phyloP scores from a whole-genome alignment of 2,888 invertebrate genomes.

The Philereme vetulata region DNA sequence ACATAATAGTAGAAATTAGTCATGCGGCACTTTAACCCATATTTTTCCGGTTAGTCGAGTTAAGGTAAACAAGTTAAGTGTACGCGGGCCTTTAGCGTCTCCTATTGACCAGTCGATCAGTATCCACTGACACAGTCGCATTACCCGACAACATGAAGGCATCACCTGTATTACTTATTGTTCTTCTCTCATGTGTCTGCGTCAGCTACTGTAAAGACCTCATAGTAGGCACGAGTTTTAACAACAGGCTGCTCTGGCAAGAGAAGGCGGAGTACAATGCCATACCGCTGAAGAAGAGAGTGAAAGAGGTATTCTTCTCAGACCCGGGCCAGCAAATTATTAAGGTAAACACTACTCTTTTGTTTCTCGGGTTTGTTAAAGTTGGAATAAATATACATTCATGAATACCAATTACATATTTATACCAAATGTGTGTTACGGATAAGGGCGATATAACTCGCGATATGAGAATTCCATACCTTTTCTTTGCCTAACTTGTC shows the following conservation, averaged over 20 bases:
- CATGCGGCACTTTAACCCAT: constrained; percentile 41
- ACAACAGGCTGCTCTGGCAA: constrained; percentile 68
- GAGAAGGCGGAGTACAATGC: constrained; percentile 74
- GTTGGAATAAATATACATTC: too few relatives aligned
- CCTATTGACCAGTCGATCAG: constrained; percentile 51
- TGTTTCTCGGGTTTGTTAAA: not conserved
- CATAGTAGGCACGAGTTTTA: constrained; percentile 74
- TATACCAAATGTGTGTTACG: too few relatives aligned
- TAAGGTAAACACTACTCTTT: constrained; percentile 61
- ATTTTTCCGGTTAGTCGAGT: constrained; percentile 56
- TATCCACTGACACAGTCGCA: constrained; percentile 54
- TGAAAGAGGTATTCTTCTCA: constrained; percentile 74
- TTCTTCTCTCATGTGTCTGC: constrained; percentile 60
- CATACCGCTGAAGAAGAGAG: constrained; percentile 74
- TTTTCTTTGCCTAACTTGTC: too few relatives aligned
- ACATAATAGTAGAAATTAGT: constrained; percentile 13
- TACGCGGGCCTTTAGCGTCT: constrained; percentile 19
- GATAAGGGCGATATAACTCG: too few relatives aligned
- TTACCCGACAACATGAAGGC: constrained; percentile 64
- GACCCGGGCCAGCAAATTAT: constrained; percentile 76
- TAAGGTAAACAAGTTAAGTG: constrained; percentile 56
- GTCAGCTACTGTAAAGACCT: constrained; percentile 67
- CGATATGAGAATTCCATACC: too few relatives aligned
- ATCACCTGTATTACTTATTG: constrained; percentile 55
- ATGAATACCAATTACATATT: too few relatives aligned